These are phyloP conservation scores for Portevinia maculata DNA, from an alignment of 2,888 invertebrate genomes.

Conservation along the genomic window DNA sequence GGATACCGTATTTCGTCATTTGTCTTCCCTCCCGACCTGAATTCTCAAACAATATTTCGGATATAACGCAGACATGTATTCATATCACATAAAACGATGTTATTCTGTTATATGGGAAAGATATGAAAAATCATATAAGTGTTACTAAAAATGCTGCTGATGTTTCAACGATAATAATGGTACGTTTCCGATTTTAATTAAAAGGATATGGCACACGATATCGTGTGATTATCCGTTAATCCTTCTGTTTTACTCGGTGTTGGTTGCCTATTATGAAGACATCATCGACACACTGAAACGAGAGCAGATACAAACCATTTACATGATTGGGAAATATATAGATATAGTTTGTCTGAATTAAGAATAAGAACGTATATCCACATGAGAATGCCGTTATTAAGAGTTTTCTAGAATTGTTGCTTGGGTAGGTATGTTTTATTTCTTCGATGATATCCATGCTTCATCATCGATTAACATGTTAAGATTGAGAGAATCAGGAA, in stretches of 20 bases:
- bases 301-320: conserved; percentile 58
- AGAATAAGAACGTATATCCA: conserved; percentile 42
- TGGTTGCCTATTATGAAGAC: conserved; percentile 13
- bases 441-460: too few species aligned
- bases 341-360: conserved; percentile 64
- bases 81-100: conserved; percentile 53
- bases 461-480: too few species aligned
- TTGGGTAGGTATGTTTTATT: too few species aligned
- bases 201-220: conserved; percentile 58
- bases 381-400: conserved; percentile 44
- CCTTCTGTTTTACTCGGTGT: conserved; percentile 51
- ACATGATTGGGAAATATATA: conserved; percentile 41
- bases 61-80: conserved; percentile 61
- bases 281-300: conserved; percentile 44
- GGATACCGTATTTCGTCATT: conserved; percentile 41
- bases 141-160: conserved; percentile 28
- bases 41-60: conserved; percentile 64
- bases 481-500: too few species aligned
- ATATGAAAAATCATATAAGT: conserved; percentile 68
- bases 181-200: conserved; percentile 72
- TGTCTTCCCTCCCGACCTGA: conserved; percentile 50
- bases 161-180: conserved; percentile 50
- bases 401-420: conserved; percentile 40
- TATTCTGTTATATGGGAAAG: conserved; percentile 25
- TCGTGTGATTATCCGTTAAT: conserved; percentile 60